A percentile compares a stretch with the other conserved stretches of the same genome.
Evolutionary conservation across 2,797 vertebrate genomes (phyloP).

Genomic region (Mormyrus proboscirostris): DNA sequence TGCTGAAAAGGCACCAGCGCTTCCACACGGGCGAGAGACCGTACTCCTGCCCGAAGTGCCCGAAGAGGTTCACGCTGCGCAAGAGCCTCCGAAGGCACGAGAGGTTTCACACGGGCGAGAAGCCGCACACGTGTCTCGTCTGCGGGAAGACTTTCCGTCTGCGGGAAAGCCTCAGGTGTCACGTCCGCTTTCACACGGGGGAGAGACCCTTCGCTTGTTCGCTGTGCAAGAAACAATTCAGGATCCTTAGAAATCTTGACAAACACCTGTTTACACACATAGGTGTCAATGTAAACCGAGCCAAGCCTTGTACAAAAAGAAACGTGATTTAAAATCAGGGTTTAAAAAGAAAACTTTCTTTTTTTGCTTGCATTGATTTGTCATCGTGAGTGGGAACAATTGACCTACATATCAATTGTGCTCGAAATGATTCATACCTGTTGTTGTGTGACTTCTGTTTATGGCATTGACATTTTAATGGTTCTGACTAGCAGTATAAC

Average conservation of each 20-base stretch:
- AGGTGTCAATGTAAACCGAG: background rate
- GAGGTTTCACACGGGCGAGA: conserved; percentile 61
- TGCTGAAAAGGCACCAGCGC: conserved; percentile 59
- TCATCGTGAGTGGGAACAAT: background rate
- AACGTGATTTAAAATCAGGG: background rate
- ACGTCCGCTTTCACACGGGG: conserved; percentile 59
- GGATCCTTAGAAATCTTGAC: conserved; percentile 57
- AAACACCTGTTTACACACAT: conserved; percentile 44
- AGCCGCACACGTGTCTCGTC: conserved; percentile 52
- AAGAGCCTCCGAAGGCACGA: conserved; percentile 59
- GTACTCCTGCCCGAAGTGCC: conserved; percentile 50
- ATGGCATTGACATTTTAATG: background rate
- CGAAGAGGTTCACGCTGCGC: conserved; percentile 54
- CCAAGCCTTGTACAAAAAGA: background rate
- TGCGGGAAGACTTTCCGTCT: conserved; percentile 61
- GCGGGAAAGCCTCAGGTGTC: conserved; percentile 58
- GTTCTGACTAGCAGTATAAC: background rate
- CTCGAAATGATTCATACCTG: background rate
- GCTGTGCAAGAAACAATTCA: conserved; percentile 54
- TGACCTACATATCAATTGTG: background rate
- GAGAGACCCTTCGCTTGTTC: conserved; percentile 59
- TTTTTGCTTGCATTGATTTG: conserved; percentile 15
- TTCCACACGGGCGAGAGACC: conserved; percentile 66
- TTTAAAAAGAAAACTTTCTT: background rate
- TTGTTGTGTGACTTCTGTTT: background rate